Conservation (phyloP, 2,113 vertebrate genomes). For the Psilopsiagon aymara region DNA sequence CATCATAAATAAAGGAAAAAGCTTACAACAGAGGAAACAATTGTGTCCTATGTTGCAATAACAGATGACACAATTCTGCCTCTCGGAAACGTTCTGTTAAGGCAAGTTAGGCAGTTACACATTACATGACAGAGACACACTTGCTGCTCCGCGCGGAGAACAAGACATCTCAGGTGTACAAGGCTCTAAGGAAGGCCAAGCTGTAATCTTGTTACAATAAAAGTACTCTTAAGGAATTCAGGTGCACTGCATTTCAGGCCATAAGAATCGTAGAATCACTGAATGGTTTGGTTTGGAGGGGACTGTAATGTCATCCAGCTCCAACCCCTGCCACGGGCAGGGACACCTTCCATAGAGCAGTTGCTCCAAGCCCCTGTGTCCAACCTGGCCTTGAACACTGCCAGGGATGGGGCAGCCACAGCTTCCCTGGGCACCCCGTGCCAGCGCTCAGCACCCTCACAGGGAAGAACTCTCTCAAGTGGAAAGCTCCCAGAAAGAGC, state of each 20-base stretch:
- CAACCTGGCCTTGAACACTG: not conserved
- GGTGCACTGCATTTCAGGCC: not conserved
- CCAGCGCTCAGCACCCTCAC: not conserved
- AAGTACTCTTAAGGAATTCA: not conserved
- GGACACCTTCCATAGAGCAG: not conserved
- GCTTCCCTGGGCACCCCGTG: not conserved
- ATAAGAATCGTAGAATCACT: not conserved
- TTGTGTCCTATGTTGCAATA: not conserved
- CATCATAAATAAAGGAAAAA: conserved; percentile 3
- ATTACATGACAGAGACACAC: not conserved
- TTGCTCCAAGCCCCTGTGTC: not conserved
- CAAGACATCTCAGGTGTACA: not conserved
- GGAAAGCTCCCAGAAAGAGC: not conserved
- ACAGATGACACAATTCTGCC: not conserved
- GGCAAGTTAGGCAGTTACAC: not conserved
- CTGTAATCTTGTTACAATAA: not conserved
- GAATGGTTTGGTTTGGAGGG: not conserved
- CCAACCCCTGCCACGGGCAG: not conserved
- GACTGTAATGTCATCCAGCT: not conserved
- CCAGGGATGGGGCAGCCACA: not conserved
- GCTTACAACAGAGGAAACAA: not conserved
- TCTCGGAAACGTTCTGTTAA: not conserved
- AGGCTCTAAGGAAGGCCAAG: not conserved
- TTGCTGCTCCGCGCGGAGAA: rapidly evolving
- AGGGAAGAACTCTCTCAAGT: not conserved